phyloP scores from a whole-genome alignment of 2,113 vertebrate species.

The Aleadryas rufinucha region DNA sequence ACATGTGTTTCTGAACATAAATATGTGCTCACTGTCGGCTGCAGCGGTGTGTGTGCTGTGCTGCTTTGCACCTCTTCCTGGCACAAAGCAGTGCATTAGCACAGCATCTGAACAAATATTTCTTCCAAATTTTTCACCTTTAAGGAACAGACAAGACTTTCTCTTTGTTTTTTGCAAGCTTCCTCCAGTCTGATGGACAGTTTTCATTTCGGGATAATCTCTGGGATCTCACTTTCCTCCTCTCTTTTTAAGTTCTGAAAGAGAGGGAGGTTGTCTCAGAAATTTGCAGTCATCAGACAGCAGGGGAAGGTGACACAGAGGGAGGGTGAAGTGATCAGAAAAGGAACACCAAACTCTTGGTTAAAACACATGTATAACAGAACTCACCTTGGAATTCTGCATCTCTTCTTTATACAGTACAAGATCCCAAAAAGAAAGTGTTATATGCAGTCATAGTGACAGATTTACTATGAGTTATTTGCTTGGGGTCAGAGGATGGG shows the following conservation, averaged over 20 bases:
- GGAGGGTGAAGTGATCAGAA: neutral
- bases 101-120: neutral
- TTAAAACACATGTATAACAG: neutral
- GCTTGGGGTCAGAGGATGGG: neutral
- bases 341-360: neutral
- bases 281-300: neutral
- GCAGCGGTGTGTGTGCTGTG: too few relatives aligned
- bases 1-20: neutral
- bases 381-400: neutral
- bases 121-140: too few relatives aligned
- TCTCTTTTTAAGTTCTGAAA: neutral
- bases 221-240: neutral
- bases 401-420: neutral
- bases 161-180: neutral
- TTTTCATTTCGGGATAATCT: neutral
- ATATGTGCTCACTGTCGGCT: neutral
- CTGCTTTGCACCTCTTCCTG: neutral
- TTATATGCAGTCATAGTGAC: accelerated
- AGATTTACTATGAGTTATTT: neutral
- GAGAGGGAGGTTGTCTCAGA: neutral
- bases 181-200: neutral
- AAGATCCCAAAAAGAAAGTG: neutral
- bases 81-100: neutral
- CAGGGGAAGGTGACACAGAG: neutral
- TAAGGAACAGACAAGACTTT: neutral